Percentiles rank a stretch among this genome's conserved stretches.
phyloP scores from a whole-genome alignment of 1,140 invertebrate genomes.

The Zaprionus camerounensis region DNA sequence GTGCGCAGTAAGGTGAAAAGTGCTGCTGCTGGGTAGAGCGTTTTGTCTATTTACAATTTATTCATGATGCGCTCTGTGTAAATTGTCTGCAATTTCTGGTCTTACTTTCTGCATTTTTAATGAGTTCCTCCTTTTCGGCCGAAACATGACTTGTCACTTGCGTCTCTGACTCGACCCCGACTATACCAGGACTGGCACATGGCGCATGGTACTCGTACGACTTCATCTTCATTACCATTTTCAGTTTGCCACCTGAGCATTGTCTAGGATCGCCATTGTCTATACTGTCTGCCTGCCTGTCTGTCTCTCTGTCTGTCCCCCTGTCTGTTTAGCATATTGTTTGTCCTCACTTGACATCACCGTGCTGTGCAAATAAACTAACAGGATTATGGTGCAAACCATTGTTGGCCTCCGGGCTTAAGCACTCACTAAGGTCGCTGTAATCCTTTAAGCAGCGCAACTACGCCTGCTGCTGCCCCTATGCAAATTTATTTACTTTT shows the following conservation, averaged over 20 bases:
- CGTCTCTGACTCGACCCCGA: neutral
- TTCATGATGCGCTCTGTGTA: conserved; percentile 32
- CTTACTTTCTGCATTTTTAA: conserved; percentile 41
- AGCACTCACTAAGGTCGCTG: conserved; percentile 40
- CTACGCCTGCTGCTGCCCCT: conserved; percentile 31
- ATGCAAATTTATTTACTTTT: conserved; percentile 79
- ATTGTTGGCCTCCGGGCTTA: conserved; percentile 52
- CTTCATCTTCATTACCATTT: conserved; percentile 44
- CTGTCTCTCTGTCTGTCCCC: neutral
- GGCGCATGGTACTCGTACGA: conserved; percentile 26
- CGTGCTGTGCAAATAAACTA: conserved; percentile 66
- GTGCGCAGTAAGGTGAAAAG: neutral
- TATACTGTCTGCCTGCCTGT: conserved; percentile 12
- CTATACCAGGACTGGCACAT: neutral
- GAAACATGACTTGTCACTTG: conserved; percentile 33
- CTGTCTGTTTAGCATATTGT: conserved; percentile 41
- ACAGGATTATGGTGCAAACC: conserved; percentile 71
- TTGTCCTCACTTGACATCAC: conserved; percentile 64
- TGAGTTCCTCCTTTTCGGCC: conserved; percentile 32
- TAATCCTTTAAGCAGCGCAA: conserved; percentile 69
- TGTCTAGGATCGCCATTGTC: conserved; percentile 56
- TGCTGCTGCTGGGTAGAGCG: neutral
- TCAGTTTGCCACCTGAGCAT: conserved; percentile 21
- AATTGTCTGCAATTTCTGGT: conserved; percentile 37
- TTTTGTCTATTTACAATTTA: conserved; percentile 44